Evolutionary conservation across 2,797 vertebrate genomes (phyloP), one percentile per base, ranked within the genome.

Genomic region (Micromesistius poutassou): DNA sequence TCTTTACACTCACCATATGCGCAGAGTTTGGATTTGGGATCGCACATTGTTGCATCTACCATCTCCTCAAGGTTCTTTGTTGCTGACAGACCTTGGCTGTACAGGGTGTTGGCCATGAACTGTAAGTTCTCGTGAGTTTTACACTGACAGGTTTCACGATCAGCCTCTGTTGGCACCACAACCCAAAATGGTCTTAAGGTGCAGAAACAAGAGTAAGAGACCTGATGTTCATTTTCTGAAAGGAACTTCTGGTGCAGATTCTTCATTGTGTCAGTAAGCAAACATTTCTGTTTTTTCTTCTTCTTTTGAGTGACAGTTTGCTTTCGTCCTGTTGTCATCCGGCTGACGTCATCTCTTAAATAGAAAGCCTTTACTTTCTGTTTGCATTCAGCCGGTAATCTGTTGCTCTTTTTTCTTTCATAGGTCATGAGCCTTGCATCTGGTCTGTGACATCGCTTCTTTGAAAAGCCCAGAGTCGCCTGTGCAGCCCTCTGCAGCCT

Each of bases 311-410:
- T 76, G 5, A 77, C 30, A 30, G 62, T 82, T 68, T 78, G 62
- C n/a, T 76, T 76, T 30, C 35, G 31, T 31, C 31, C 31, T 31
- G 31, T 31, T 31, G 31, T 31, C 31, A 31, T 31, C 31, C 31
- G 31, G 28, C 76, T 78, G 33, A 78, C 6, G 14, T 84, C 66
- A 25, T 84, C 78, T 76, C 76, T 82, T n/a, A 79, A 28, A 76
- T 70, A 71, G 16, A 79, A 77, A 30, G 9, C 30, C 71, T 72
- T 72, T 72, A 72, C 71, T 72, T 72, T 72, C 28, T 72, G 28
- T 72, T 72, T 70, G n/a, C 66, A 70, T 70, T 70, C 66, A 70
- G 66, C 66, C n/a, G 66, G 66, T 70, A 70, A 70, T 70, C 50
- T 70, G 14, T 70, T 70, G 66, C 66, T 25, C n/a, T 22, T 8